Percentiles rank a stretch among this genome's conserved stretches.
Evolutionary conservation across 2,797 vertebrate species (phyloP).

Genomic region (Arremon aurantiirostris): DNA sequence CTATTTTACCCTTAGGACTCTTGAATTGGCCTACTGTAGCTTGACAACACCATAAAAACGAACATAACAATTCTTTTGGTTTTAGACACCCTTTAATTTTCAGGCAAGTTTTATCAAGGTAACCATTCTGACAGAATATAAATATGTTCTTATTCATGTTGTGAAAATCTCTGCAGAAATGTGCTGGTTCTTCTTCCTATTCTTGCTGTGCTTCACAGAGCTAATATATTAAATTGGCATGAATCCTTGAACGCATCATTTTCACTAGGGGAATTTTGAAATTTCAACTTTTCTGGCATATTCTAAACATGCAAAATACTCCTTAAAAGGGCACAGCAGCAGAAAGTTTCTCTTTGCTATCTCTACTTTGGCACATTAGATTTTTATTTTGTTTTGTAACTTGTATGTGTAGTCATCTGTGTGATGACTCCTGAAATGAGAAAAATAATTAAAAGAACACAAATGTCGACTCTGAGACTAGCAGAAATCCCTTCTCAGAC

Average conservation of each 20-base stretch:
- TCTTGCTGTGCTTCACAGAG: neutral
- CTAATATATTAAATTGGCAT: neutral
- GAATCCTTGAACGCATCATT: neutral
- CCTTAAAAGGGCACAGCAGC: neutral
- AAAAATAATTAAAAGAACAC: neutral
- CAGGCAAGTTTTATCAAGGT: neutral
- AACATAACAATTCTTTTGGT: neutral
- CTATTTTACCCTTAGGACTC: neutral
- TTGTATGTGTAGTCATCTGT: neutral
- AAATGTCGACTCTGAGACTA: neutral
- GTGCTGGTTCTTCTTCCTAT: neutral
- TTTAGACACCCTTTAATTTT: neutral
- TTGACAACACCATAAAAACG: rapidly evolving
- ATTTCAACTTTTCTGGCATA: neutral
- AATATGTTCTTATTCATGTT: neutral
- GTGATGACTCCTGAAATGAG: neutral
- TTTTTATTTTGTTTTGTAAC: neutral
- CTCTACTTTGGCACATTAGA: neutral
- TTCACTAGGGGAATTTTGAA: neutral
- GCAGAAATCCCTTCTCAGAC: neutral
- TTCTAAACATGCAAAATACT: neutral
- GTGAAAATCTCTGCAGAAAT: neutral
- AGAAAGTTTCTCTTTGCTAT: neutral
- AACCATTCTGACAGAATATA: neutral
- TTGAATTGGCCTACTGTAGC: neutral